Evolutionary conservation across 2,113 vertebrate genomes (phyloP).

Genomic region (Miniopterus natalensis): DNA sequence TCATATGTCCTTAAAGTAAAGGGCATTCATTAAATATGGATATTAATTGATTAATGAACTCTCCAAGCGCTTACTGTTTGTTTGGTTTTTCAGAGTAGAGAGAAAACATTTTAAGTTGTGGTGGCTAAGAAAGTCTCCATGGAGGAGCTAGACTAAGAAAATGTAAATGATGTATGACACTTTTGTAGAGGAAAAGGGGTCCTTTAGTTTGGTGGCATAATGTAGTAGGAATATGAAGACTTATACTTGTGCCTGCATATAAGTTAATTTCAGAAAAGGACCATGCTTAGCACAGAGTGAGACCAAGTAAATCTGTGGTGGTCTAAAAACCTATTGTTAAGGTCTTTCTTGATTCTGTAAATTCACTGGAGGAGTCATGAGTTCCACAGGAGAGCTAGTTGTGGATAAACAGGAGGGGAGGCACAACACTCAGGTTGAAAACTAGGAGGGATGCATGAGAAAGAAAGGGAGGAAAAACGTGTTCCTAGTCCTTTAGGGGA

Average conservation of each 20-base stretch:
- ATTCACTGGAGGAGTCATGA: background rate
- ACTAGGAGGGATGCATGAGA: no score
- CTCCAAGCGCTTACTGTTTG: background rate
- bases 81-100: constrained; percentile 22
- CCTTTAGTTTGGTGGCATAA: background rate
- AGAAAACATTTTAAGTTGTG: background rate
- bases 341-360: background rate
- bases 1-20: background rate
- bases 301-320: background rate
- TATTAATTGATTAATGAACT: constrained; percentile 1
- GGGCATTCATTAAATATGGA: background rate
- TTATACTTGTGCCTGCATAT: background rate
- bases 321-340: background rate
- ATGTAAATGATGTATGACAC: background rate
- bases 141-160: background rate
- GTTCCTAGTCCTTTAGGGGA: background rate
- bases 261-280: background rate
- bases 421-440: background rate
- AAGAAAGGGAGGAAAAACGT: background rate
- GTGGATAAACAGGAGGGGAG: background rate
- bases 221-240: background rate
- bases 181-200: background rate
- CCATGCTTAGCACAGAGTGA: background rate
- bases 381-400: background rate
- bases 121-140: background rate